phyloP scores from a whole-genome alignment of 2,113 vertebrate species.

The Thamnophis sirtalis region DNA sequence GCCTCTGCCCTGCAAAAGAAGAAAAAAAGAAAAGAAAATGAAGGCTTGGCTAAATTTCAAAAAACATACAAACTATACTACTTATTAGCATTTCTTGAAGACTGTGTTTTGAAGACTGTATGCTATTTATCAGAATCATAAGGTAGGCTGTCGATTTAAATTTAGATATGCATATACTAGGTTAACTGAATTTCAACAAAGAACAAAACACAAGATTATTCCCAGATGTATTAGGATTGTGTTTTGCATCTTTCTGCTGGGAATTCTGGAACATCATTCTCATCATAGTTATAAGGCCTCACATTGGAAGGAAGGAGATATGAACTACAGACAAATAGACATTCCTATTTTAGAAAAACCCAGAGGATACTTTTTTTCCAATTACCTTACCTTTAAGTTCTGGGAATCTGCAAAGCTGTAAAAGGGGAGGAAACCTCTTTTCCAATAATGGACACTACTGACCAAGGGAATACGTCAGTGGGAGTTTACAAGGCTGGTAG shows the following conservation, averaged over 20 bases:
- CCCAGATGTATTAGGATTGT: not conserved
- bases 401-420: not conserved
- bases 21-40: conserved; percentile 18
- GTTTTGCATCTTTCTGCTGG: not conserved
- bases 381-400: not conserved
- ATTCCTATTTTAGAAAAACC: not conserved
- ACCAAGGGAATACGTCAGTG: not conserved
- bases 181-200: not conserved
- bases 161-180: not conserved
- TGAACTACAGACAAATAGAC: not conserved
- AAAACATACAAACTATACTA: not conserved
- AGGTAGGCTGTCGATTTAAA: conserved; percentile 1
- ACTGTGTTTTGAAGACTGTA: conserved; percentile 33
- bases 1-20: conserved; percentile 3
- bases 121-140: not conserved
- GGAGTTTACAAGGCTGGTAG: not conserved
- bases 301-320: not conserved
- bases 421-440: not conserved
- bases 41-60: not conserved
- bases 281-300: not conserved
- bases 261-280: not conserved
- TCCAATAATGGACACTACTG: not conserved
- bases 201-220: not conserved
- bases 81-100: conserved; percentile 17
- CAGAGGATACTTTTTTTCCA: not conserved